Conservation (phyloP, 2,888 invertebrate species). For the Luffia ferchaultella region DNA sequence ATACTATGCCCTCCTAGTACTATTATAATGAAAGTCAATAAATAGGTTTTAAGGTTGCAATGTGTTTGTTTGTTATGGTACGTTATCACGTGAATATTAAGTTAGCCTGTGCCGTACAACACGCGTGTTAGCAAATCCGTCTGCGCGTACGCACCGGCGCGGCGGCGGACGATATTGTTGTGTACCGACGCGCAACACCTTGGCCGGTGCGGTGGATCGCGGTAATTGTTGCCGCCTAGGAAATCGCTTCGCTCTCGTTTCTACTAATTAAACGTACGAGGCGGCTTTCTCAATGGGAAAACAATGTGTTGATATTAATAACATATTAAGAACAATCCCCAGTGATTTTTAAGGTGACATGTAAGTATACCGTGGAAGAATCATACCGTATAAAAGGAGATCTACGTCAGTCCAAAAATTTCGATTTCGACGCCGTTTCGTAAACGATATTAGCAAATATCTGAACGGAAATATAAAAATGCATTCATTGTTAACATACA, state of each 20-base stretch:
- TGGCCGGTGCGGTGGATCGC: conserved; percentile 31
- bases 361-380: not conserved
- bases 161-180: conserved; percentile 23
- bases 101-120: too few species aligned
- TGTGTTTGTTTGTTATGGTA: too few species aligned
- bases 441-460: too few species aligned
- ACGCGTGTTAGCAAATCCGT: not conserved
- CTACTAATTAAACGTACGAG: conserved; percentile 48
- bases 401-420: conserved; percentile 23
- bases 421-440: too few species aligned
- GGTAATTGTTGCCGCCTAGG: conserved; percentile 52
- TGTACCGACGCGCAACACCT: conserved; percentile 59
- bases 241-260: conserved; percentile 63
- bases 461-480: too few species aligned
- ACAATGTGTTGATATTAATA: too few species aligned
- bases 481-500: too few species aligned
- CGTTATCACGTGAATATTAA: not conserved
- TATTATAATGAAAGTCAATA: too few species aligned
- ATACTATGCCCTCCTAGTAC: too few species aligned
- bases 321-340: too few species aligned
- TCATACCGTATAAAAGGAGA: not conserved
- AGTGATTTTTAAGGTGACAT: too few species aligned
- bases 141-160: not conserved
- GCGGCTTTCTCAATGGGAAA: conserved; percentile 53
- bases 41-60: too few species aligned